phyloP scores from a whole-genome alignment of 2,113 vertebrate genomes.

The Asarcornis scutulata region DNA sequence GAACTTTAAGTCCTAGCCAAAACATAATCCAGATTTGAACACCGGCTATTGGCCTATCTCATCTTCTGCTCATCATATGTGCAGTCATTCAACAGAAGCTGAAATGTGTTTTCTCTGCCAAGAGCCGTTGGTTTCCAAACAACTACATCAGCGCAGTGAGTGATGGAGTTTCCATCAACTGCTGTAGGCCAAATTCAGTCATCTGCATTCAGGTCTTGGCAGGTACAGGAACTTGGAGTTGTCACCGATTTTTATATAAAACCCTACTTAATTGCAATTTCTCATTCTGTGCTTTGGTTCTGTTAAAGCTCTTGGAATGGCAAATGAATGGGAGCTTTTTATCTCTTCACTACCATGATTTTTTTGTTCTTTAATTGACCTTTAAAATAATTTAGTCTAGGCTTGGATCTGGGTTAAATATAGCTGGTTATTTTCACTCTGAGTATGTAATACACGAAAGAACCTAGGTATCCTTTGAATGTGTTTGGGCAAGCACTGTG shows the following conservation, averaged over 20 bases:
- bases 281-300: neutral
- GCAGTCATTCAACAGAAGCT: slow-evolving; percentile 68
- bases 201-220: slow-evolving; percentile 63
- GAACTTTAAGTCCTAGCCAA: slow-evolving; percentile 62
- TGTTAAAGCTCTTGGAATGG: neutral
- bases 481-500: slow-evolving; percentile 54
- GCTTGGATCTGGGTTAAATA: slow-evolving; percentile 64
- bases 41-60: neutral
- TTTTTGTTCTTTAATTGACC: slow-evolving; percentile 67
- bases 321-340: slow-evolving; percentile 1
- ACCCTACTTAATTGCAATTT: neutral
- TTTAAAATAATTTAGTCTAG: slow-evolving; percentile 59
- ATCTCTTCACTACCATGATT: slow-evolving; percentile 6
- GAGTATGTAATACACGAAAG: slow-evolving; percentile 49
- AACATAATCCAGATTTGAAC: slow-evolving; percentile 46
- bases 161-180: slow-evolving; percentile 68
- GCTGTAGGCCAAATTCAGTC: slow-evolving; percentile 59
- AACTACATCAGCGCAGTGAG: slow-evolving; percentile 46
- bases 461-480: slow-evolving; percentile 68
- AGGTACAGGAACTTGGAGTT: slow-evolving; percentile 34
- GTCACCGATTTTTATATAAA: slow-evolving; percentile 22
- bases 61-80: slow-evolving; percentile 51
- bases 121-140: slow-evolving; percentile 46
- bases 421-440: slow-evolving; percentile 64
- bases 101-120: slow-evolving; percentile 54